A percentile compares a stretch with the other conserved stretches of the same genome.
Conservation (phyloP, 2,797 vertebrate genomes). For the Bryconaethiops microstoma region DNA sequence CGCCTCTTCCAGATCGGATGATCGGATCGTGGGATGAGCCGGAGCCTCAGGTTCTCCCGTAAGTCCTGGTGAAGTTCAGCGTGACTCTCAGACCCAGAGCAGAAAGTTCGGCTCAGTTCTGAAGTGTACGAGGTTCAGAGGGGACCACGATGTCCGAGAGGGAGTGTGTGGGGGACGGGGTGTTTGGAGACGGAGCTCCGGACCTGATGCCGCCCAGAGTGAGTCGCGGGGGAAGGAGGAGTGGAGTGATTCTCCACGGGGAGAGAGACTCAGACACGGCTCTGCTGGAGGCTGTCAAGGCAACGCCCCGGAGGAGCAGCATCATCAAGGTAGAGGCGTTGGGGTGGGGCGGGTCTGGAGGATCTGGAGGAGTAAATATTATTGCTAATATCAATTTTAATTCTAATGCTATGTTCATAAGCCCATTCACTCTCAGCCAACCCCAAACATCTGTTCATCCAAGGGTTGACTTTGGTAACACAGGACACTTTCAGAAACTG, state of each 20-base stretch:
- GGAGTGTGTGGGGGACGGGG: slow-evolving; percentile 74
- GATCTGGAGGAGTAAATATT: neutral
- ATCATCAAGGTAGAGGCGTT: slow-evolving; percentile 78
- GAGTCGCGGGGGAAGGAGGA: slow-evolving; percentile 73
- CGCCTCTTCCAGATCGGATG: neutral
- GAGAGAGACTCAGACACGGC: slow-evolving; percentile 66
- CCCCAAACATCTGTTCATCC: no score
- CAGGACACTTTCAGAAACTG: no score
- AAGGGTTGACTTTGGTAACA: no score
- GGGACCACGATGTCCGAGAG: slow-evolving; percentile 30
- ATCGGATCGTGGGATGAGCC: neutral
- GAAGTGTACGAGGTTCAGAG: neutral
- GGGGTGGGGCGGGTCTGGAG: neutral
- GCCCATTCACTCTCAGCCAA: no score
- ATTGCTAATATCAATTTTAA: no score
- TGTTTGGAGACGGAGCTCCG: slow-evolving; percentile 70
- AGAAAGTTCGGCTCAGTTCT: neutral
- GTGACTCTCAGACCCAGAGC: neutral
- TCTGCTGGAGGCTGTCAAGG: slow-evolving; percentile 76
- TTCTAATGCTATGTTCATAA: no score
- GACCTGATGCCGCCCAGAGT: slow-evolving; percentile 71
- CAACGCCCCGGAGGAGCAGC: slow-evolving; percentile 80
- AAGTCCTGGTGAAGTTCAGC: neutral
- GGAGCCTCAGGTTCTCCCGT: slow-evolving; percentile 15
- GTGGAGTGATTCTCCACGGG: slow-evolving; percentile 73